Percentiles rank a stretch among this genome's conserved stretches.
Evolutionary conservation across 2,113 vertebrate species (phyloP).

Genomic region (Mixornis gularis): DNA sequence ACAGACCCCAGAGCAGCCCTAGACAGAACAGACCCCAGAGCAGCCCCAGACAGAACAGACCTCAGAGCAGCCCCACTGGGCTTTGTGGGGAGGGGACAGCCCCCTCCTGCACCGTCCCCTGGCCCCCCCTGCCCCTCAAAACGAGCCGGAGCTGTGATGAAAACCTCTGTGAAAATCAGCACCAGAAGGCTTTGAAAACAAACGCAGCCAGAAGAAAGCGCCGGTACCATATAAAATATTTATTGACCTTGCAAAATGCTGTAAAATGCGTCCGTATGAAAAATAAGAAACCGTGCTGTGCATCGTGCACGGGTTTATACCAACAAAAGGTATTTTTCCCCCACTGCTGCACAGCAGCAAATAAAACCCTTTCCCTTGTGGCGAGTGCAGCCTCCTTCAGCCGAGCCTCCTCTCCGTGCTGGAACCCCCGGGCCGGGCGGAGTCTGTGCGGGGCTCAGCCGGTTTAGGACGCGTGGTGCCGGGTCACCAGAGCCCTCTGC

Average conservation of each 20-base stretch:
- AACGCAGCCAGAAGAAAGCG: background rate
- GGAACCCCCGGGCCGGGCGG: background rate
- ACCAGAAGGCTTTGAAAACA: background rate
- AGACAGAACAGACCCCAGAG: background rate
- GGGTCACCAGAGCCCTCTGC: conserved; percentile 60
- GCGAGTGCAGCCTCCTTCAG: background rate
- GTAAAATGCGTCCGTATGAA: conserved; percentile 39
- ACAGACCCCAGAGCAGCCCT: background rate
- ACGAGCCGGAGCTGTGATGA: background rate
- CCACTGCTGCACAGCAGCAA: conserved; percentile 77
- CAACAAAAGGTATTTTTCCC: conserved; percentile 52
- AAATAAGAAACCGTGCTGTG: conserved; percentile 54
- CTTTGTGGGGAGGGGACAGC: too few species aligned
- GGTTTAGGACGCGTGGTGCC: conserved; percentile 76
- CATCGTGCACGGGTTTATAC: conserved; percentile 25
- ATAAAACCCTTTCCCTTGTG: background rate
- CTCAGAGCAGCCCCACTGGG: background rate
- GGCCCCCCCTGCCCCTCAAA: rapidly evolving
- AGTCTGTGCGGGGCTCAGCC: background rate
- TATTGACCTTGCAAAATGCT: conserved; percentile 71
- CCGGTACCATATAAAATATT: conserved; percentile 67
- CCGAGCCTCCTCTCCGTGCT: background rate
- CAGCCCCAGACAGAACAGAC: background rate
- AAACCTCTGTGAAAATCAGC: background rate
- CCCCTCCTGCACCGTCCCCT: background rate